These are phyloP conservation scores for Tapirus indicus DNA, from an alignment of 2,797 vertebrate genomes.

Conservation along the genomic window DNA sequence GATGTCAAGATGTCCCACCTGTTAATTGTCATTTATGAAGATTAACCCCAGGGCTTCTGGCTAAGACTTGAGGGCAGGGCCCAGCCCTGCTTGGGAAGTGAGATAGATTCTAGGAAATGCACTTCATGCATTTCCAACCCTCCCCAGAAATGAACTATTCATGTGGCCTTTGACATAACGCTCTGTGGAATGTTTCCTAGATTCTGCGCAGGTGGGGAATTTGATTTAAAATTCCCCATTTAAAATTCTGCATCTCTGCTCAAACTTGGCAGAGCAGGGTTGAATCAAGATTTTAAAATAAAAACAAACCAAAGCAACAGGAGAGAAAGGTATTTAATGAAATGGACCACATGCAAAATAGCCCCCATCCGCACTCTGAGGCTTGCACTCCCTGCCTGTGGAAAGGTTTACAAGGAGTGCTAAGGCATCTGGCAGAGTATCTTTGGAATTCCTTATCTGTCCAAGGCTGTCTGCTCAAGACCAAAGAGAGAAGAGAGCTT, in stretches of 20 bases:
- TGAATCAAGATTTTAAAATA: not conserved
- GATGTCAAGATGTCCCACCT: conserved; percentile 70
- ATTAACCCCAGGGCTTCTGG: not conserved
- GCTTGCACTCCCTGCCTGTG: rapidly evolving
- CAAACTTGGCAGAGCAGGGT: not conserved
- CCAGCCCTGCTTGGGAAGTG: not conserved
- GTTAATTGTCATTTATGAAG: conserved; percentile 57
- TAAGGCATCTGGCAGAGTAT: rapidly evolving
- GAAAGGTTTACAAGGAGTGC: not conserved
- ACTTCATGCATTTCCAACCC: not conserved
- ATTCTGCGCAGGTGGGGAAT: not conserved
- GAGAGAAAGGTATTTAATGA: not conserved
- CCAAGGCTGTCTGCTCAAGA: not conserved
- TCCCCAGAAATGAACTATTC: not conserved
- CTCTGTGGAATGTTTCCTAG: not conserved
- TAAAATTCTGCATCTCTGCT: not conserved
- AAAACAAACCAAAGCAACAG: not conserved
- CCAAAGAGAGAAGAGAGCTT: not conserved
- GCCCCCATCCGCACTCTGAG: not conserved
- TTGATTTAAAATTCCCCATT: not conserved
- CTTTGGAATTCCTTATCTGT: not conserved
- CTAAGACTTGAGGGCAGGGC: not conserved
- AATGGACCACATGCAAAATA: not conserved
- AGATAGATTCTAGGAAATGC: not conserved
- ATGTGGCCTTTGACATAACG: not conserved